These are phyloP conservation scores for Callinectes sapidus DNA, from an alignment of 2,888 invertebrate genomes.

Conservation along the genomic window DNA sequence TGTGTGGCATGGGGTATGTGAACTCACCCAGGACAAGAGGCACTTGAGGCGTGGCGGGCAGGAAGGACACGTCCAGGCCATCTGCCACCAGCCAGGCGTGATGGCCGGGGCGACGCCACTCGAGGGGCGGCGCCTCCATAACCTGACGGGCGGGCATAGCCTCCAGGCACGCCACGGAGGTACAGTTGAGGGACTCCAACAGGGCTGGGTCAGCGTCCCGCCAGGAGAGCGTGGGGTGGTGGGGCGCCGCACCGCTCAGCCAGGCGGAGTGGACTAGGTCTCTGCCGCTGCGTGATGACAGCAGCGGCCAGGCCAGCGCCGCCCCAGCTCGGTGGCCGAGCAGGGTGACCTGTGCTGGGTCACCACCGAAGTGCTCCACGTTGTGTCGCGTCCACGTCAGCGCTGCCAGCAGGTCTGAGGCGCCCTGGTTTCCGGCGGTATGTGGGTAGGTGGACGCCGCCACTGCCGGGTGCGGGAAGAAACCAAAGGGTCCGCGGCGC, in stretches of 20 bases:
- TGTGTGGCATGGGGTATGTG: neutral
- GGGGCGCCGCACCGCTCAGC: conserved; percentile 81
- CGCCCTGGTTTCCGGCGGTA: conserved; percentile 90
- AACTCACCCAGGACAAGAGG: conserved; percentile 67
- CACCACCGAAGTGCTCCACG: conserved; percentile 89
- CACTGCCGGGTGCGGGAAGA: conserved; percentile 80
- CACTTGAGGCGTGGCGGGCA: conserved; percentile 63
- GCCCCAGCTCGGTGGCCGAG: conserved; percentile 91
- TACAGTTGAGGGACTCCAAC: conserved; percentile 61
- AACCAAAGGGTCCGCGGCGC: conserved; percentile 84
- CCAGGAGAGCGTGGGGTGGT: conserved; percentile 63
- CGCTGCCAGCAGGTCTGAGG: conserved; percentile 86
- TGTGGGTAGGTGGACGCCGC: conserved; percentile 81
- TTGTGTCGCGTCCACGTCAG: conserved; percentile 88
- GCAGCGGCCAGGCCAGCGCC: conserved; percentile 86
- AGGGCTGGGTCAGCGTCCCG: conserved; percentile 60
- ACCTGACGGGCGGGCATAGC: conserved; percentile 78
- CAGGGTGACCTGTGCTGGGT: conserved; percentile 85
- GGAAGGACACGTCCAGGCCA: conserved; percentile 73
- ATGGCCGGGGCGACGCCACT: conserved; percentile 79
- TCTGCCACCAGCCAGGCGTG: conserved; percentile 73
- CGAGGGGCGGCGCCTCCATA: conserved; percentile 83
- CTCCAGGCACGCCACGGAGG: conserved; percentile 77
- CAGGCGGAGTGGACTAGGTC: conserved; percentile 86
- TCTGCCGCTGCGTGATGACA: conserved; percentile 79